These are phyloP conservation scores for Mastigias papua DNA, from an alignment of 30 jellyfish, hydroid and myxozoan genomes.

Conservation along the genomic window DNA sequence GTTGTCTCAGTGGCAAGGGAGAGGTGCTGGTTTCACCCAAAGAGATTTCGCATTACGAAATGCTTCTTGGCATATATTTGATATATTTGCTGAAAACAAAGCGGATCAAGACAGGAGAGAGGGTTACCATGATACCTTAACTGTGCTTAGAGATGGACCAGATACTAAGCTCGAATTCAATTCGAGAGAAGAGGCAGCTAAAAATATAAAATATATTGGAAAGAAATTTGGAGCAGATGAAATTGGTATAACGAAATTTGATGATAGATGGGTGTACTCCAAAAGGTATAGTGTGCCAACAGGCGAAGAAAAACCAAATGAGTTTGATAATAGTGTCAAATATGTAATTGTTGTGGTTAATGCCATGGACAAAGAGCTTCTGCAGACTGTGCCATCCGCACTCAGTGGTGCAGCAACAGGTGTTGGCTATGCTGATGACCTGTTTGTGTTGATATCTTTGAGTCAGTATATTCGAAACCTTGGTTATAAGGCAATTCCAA, in stretches of 20 bases:
- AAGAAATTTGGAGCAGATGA: constrained; percentile 55
- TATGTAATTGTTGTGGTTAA: constrained; percentile 35
- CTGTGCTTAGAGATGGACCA: constrained; percentile 65
- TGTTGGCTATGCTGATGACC: constrained; percentile 66
- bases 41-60: constrained; percentile 65
- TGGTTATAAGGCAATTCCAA: constrained; percentile 69
- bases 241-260: constrained; percentile 48
- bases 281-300: constrained; percentile 43
- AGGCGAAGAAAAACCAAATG: constrained; percentile 44
- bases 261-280: constrained; percentile 60
- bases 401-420: constrained; percentile 78
- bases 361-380: constrained; percentile 64
- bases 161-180: constrained; percentile 29
- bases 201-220: constrained; percentile 47
- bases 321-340: constrained; percentile 31
- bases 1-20: constrained; percentile 63
- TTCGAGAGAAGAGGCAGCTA: constrained; percentile 40
- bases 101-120: constrained; percentile 65
- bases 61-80: constrained; percentile 76
- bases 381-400: constrained; percentile 75
- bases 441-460: constrained; percentile 45
- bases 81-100: constrained; percentile 60
- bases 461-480: constrained; percentile 64
- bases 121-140: constrained; percentile 43
- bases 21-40: constrained; percentile 70